phyloP scores from a whole-genome alignment of 2,888 invertebrate species.

The Scaeva pyrastri region DNA sequence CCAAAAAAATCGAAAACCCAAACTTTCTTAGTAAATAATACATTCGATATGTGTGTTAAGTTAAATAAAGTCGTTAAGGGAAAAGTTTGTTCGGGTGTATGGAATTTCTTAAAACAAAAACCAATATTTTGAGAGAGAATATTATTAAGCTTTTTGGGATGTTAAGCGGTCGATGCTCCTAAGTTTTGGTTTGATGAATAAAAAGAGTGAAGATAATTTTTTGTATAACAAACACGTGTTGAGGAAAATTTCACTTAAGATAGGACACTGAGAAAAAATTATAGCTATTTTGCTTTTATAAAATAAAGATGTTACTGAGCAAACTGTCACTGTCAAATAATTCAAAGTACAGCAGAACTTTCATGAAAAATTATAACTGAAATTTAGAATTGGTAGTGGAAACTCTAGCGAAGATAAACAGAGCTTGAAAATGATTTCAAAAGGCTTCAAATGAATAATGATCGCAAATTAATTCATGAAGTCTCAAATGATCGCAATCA shows the following conservation, averaged over 20 bases:
- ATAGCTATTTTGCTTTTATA: no score
- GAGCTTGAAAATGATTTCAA: no score
- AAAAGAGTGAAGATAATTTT: neutral
- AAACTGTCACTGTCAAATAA: no score
- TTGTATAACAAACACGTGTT: neutral
- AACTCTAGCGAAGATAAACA: no score
- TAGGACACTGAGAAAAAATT: neutral
- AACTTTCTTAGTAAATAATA: constrained; percentile 2
- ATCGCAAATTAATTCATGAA: no score
- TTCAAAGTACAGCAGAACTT: no score
- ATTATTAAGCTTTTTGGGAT: neutral
- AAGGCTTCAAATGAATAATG: no score
- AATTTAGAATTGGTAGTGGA: no score
- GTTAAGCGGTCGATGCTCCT: neutral
- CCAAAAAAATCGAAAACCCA: neutral
- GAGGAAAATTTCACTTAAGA: neutral
- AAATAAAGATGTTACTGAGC: no score
- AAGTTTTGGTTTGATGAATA: neutral
- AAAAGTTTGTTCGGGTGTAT: neutral
- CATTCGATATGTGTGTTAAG: neutral
- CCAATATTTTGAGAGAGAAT: neutral
- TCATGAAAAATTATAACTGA: no score
- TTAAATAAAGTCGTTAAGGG: neutral
- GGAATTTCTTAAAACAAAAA: neutral
- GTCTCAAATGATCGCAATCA: no score